Evolutionary conservation across 2,888 invertebrate genomes (phyloP).

Genomic region (Mesodorylaimus sp.): DNA sequence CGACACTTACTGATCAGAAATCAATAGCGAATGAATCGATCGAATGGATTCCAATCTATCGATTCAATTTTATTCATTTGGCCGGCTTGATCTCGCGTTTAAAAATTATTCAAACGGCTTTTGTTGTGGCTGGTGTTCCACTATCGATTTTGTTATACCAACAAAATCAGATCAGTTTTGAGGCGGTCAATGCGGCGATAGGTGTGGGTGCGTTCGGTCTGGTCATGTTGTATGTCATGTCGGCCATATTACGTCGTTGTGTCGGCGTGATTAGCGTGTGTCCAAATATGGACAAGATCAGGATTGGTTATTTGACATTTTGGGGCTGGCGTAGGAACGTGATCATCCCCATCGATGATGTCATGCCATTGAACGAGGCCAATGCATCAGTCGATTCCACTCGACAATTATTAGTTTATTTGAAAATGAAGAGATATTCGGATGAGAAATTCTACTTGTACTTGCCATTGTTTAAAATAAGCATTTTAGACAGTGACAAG

Average conservation of each 20-base stretch:
- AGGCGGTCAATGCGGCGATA: background rate
- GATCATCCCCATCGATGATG: background rate
- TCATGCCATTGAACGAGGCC: background rate
- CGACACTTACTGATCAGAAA: too few relatives aligned
- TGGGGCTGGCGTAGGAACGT: conserved; percentile 1
- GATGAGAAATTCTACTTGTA: background rate
- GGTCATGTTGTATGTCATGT: background rate
- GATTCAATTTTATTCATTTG: background rate
- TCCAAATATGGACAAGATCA: background rate
- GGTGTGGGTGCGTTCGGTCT: background rate
- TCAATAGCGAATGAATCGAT: background rate
- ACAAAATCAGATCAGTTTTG: background rate
- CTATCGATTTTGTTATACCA: background rate
- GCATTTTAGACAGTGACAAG: background rate
- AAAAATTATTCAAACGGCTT: background rate
- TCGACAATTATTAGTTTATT: background rate
- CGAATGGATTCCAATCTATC: background rate
- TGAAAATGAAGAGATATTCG: background rate
- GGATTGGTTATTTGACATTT: conserved; percentile 3
- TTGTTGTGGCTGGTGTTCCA: background rate
- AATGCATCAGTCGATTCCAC: too few relatives aligned
- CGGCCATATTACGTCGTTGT: background rate
- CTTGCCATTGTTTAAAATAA: background rate
- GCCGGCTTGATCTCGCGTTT: background rate
- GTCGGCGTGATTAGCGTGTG: background rate